These are phyloP conservation scores for Avahi laniger DNA, from an alignment of 2,797 vertebrate genomes.

Conservation along the genomic window DNA sequence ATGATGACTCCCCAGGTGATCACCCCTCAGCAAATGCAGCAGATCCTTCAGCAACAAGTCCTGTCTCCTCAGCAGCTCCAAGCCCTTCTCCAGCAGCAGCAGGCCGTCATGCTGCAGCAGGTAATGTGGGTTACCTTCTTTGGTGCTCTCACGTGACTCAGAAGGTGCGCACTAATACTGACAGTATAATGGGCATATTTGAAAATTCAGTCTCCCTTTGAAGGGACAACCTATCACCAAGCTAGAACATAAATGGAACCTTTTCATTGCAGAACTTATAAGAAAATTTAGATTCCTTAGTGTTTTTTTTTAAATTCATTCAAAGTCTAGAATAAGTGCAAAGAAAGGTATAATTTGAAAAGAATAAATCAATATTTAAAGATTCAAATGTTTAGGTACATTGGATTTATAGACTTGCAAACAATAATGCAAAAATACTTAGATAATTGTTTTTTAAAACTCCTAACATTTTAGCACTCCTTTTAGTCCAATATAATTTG, in stretches of 20 bases:
- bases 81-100: constrained; percentile 98
- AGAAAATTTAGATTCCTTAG: background rate
- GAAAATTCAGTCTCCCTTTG: background rate
- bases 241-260: constrained; percentile 23
- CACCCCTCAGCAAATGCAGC: constrained; percentile 99
- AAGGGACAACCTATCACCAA: background rate
- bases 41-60: constrained; percentile 99
- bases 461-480: constrained; percentile 68
- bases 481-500: constrained; percentile 75
- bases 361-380: constrained; percentile 79
- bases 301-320: constrained; percentile 66
- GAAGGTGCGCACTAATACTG: background rate
- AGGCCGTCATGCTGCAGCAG: constrained; percentile 99
- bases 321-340: constrained; percentile 60
- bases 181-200: background rate
- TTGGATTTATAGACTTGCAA: constrained; percentile 81
- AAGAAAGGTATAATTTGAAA: constrained; percentile 68
- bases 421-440: constrained; percentile 79
- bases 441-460: constrained; percentile 79
- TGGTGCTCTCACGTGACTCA: constrained; percentile 66
- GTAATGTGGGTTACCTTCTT: constrained; percentile 89
- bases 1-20: constrained; percentile 99
- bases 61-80: constrained; percentile 99
- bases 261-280: constrained; percentile 54
- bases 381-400: constrained; percentile 75